Conservation (phyloP, 2,888 invertebrate species). For the Julus scandinavius region DNA sequence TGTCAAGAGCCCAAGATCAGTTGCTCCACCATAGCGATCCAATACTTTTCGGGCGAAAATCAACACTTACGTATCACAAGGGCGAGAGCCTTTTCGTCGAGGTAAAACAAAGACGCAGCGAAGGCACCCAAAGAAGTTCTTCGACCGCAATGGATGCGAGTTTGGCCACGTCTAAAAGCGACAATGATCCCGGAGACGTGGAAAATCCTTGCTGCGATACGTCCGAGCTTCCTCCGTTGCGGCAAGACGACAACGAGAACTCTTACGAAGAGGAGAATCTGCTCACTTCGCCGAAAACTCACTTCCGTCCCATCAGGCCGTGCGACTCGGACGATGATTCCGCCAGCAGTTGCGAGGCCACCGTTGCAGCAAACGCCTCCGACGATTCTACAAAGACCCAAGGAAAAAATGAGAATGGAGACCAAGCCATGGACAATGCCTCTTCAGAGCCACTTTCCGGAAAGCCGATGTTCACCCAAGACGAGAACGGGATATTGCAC, state of each 20-base stretch:
- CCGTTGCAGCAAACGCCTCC: not conserved
- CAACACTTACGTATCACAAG: slow-evolving; percentile 59
- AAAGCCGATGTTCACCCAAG: slow-evolving; percentile 47
- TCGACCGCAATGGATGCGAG: not conserved
- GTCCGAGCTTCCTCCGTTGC: not conserved
- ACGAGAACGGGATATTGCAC: slow-evolving; percentile 65
- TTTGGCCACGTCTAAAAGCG: not conserved
- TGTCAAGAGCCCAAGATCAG: not conserved
- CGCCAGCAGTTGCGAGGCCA: slow-evolving; percentile 55
- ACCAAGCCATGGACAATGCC: not conserved
- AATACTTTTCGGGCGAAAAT: slow-evolving; percentile 51
- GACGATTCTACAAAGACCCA: not conserved
- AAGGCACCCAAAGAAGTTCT: not conserved
- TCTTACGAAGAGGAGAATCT: slow-evolving; percentile 74
- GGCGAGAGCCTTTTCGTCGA: slow-evolving; percentile 59
- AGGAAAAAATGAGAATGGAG: not conserved
- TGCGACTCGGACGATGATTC: slow-evolving; percentile 57
- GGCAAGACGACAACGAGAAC: slow-evolving; percentile 33
- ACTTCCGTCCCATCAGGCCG: slow-evolving; percentile 83
- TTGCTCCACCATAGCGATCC: slow-evolving; percentile 55
- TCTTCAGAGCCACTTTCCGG: not conserved
- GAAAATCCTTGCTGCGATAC: not conserved
- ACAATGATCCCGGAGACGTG: not conserved
- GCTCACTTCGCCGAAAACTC: slow-evolving; percentile 80
- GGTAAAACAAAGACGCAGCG: slow-evolving; percentile 53